Conservation (phyloP, 1,140 invertebrate species). For the Orius insidiosus region DNA sequence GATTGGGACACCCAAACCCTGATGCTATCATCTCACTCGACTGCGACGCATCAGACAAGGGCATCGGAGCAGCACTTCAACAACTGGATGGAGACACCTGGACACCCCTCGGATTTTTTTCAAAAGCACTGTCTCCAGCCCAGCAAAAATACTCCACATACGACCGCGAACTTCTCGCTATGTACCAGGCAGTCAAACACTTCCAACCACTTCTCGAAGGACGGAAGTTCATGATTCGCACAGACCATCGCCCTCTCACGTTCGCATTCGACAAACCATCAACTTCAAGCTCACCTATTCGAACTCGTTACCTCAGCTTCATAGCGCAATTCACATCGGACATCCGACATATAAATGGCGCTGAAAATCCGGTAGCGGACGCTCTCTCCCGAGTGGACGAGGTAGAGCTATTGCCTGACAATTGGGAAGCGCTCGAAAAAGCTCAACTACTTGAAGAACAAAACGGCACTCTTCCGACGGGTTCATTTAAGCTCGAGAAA, state of each 20-base stretch:
- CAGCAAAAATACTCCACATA: conserved; percentile 26
- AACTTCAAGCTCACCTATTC: conserved; percentile 22
- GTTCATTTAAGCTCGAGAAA: not conserved
- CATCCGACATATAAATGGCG: conserved; percentile 24
- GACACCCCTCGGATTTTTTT: conserved; percentile 26
- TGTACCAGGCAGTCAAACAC: conserved; percentile 26
- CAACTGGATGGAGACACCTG: conserved; percentile 10
- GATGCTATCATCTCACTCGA: conserved; percentile 11
- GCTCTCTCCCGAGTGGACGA: conserved; percentile 8
- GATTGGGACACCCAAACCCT: conserved; percentile 13
- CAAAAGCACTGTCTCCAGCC: conserved; percentile 23
- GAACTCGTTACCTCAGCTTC: conserved; percentile 25
- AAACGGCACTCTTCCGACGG: not conserved
- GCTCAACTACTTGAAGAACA: not conserved
- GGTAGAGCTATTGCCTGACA: not conserved
- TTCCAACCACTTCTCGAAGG: conserved; percentile 29
- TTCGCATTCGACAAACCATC: not conserved
- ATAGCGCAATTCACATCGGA: conserved; percentile 26
- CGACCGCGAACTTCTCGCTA: conserved; percentile 29
- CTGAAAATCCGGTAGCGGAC: conserved; percentile 8
- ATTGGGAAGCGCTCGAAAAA: not conserved
- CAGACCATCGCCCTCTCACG: conserved; percentile 19
- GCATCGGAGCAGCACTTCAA: conserved; percentile 17
- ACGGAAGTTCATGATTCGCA: conserved; percentile 23
- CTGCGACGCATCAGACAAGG: conserved; percentile 19